Base-by-base conservation (phyloP, 2,888 invertebrate genomes). In the Geophilus truncorum region DNA sequence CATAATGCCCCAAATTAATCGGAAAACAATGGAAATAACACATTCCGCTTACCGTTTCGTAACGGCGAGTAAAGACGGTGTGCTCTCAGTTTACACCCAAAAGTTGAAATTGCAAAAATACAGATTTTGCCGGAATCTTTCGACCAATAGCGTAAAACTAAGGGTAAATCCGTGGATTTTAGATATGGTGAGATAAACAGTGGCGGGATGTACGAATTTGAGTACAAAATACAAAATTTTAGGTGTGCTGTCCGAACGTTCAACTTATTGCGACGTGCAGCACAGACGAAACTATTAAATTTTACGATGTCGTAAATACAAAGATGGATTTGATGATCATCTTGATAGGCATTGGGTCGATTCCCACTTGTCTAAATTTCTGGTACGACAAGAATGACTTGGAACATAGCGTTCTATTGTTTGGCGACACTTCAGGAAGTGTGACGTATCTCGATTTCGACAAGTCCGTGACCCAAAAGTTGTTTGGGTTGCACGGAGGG, bases 131-230 rank as follows among this genome's bases (percentile, higher is more conserved):
- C n/a, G n/a, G n/a, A n/a, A n/a, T n/a, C n/a, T n/a, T n/a, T n/a
- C n/a, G n/a, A n/a, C n/a, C n/a, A n/a, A n/a, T n/a, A n/a, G n/a
- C n/a, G n/a, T n/a, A n/a, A n/a, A n/a, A n/a, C n/a, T n/a, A n/a
- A n/a, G n/a, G n/a, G n/a, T n/a, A n/a, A n/a, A n/a, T 36, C 30
- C 40, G 2, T 78, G 78, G 78, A 78, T 78, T 18, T 18, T 78
- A 15, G 78, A 78, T 78, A 78, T 78, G 78, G 78, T 78, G n/a
- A 76, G 12, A n/a, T n/a, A n/a, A n/a, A n/a, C n/a, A n/a, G n/a
- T n/a, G n/a, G n/a, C n/a, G n/a, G n/a, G n/a, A n/a, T n/a, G n/a
- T n/a, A n/a, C n/a, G n/a, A n/a, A n/a, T n/a, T n/a, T n/a, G n/a
- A n/a, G n/a, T n/a, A n/a, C n/a, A n/a, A n/a, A n/a, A n/a, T n/a